Evolutionary conservation across 2,113 vertebrate genomes (phyloP).

Genomic region (Gymnocephalus cernua): DNA sequence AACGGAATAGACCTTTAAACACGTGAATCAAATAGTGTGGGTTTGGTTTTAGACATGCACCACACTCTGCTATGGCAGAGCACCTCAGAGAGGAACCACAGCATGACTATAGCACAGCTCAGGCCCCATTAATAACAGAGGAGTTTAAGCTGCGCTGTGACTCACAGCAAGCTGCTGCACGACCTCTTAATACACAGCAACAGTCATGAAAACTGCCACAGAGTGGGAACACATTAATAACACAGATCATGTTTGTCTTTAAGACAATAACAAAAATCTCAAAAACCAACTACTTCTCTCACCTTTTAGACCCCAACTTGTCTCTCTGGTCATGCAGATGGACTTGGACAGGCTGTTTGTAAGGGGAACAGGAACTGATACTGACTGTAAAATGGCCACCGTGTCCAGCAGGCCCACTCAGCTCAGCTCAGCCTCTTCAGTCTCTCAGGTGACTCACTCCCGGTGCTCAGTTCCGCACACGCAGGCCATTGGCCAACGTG

Average conservation of each 20-base stretch:
- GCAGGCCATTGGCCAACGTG: constrained; percentile 35
- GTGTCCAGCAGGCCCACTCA: constrained; percentile 42
- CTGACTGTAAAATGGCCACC: constrained; percentile 60
- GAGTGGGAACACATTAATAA: background rate
- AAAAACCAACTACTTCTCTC: constrained; percentile 36
- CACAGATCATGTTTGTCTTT: background rate
- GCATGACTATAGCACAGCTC: constrained; percentile 20
- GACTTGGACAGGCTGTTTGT: background rate
- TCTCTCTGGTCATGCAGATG: constrained; percentile 11
- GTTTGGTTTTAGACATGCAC: background rate
- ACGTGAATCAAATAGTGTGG: background rate
- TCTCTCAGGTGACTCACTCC: constrained; percentile 68
- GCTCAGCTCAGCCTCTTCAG: constrained; percentile 38
- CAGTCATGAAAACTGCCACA: constrained; percentile 9
- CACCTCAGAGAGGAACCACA: constrained; percentile 9
- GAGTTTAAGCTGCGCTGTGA: constrained; percentile 46
- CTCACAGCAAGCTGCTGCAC: constrained; percentile 25
- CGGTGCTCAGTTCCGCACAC: constrained; percentile 13
- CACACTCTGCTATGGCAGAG: background rate
- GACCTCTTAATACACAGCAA: constrained; percentile 16
- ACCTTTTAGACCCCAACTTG: constrained; percentile 11
- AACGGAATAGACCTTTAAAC: background rate
- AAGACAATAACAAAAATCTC: background rate
- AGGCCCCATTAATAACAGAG: constrained; percentile 34
- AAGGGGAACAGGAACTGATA: constrained; percentile 24